These are phyloP conservation scores for Oreotrochilus melanogaster DNA, from an alignment of 2,113 vertebrate species.

Conservation along the genomic window DNA sequence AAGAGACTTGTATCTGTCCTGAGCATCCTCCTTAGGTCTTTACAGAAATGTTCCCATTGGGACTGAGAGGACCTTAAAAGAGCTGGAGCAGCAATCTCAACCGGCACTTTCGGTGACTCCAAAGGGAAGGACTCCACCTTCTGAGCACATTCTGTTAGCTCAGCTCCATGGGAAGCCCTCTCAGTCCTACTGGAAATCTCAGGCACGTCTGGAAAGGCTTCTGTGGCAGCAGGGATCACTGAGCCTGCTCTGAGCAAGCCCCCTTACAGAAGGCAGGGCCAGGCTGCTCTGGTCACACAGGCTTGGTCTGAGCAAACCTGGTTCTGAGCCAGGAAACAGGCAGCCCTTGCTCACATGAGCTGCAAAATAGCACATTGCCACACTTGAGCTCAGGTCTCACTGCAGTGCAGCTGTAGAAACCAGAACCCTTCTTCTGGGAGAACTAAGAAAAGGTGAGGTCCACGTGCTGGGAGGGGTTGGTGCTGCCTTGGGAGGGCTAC, in stretches of 20 bases:
- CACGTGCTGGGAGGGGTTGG: background rate
- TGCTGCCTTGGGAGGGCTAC: background rate
- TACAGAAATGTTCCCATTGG: background rate
- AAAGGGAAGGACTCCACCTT: background rate
- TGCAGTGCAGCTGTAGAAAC: background rate
- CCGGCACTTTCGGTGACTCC: fast-evolving
- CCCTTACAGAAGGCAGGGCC: background rate
- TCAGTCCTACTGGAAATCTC: background rate
- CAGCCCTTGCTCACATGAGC: background rate
- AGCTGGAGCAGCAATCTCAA: background rate
- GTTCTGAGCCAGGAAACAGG: background rate
- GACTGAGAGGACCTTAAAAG: background rate
- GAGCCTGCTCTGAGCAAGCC: background rate
- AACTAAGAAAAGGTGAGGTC: background rate
- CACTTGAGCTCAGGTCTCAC: background rate
- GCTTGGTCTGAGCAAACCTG: background rate
- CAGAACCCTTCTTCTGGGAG: background rate
- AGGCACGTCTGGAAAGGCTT: background rate
- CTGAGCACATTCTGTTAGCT: background rate
- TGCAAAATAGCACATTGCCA: background rate
- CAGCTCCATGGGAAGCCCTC: background rate
- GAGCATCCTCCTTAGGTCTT: background rate
- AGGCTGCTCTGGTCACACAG: background rate
- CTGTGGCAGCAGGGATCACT: background rate
- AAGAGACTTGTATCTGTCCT: background rate